Percentiles rank a stretch among this genome's conserved stretches.
phyloP scores from a whole-genome alignment of 2,113 vertebrate species.

The Phylloscopus whistleri region DNA sequence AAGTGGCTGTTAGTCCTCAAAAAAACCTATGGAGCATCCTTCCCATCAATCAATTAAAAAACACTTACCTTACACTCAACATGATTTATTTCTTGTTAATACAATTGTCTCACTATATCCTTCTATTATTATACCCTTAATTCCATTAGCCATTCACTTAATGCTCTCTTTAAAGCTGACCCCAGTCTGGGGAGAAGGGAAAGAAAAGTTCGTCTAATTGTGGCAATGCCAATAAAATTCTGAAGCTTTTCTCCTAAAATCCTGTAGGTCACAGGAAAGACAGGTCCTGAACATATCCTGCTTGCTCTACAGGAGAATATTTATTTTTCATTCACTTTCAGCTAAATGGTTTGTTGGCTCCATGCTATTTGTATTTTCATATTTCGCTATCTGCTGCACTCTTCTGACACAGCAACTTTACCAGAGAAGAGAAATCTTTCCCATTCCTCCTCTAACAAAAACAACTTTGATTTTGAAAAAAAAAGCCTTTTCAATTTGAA shows the following conservation, averaged over 20 bases:
- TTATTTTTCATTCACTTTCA: conserved; percentile 57
- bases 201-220: conserved; percentile 80
- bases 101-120: conserved; percentile 99
- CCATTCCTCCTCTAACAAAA: neutral
- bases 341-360: conserved; percentile 37
- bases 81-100: conserved; percentile 99
- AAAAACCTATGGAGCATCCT: conserved; percentile 86
- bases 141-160: conserved; percentile 98
- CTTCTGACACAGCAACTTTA: neutral
- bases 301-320: conserved; percentile 6
- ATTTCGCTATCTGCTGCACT: neutral
- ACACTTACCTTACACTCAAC: conserved; percentile 99
- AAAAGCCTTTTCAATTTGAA: neutral
- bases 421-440: neutral
- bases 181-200: conserved; percentile 79
- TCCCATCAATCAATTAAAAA: conserved; percentile 99
- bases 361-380: conserved; percentile 50
- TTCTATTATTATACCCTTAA: conserved; percentile 98
- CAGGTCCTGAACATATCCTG: conserved; percentile 64
- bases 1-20: conserved; percentile 90
- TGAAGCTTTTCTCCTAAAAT: conserved; percentile 84
- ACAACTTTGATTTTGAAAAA: neutral
- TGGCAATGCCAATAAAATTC: conserved; percentile 78
- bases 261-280: conserved; percentile 81
- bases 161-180: conserved; percentile 92